Conservation (phyloP, 2,888 invertebrate species). For the Exocentrus adspersus region DNA sequence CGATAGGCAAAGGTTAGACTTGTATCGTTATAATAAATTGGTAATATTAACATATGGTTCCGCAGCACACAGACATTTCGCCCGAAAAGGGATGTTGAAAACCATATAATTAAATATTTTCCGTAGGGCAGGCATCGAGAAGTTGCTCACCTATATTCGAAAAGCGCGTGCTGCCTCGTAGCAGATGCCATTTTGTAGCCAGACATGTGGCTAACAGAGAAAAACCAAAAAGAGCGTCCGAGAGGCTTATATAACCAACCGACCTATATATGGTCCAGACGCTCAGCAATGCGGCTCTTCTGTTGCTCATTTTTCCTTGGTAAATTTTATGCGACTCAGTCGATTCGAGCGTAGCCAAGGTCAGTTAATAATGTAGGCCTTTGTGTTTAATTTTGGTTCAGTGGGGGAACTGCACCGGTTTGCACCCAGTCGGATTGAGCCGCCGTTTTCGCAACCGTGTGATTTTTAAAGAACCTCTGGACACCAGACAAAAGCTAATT, state of each 20-base stretch:
- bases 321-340: slow-evolving; percentile 48
- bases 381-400: slow-evolving; percentile 15
- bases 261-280: slow-evolving; percentile 63
- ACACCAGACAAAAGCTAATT: too few species aligned
- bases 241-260: slow-evolving; percentile 55
- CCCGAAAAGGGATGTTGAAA: slow-evolving; percentile 22
- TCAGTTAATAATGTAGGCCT: slow-evolving; percentile 46
- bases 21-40: slow-evolving; percentile 48
- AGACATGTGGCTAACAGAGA: slow-evolving; percentile 50
- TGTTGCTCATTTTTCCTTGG: slow-evolving; percentile 43
- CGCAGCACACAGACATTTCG: slow-evolving; percentile 2
- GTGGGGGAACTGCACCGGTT: background rate
- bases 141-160: slow-evolving; percentile 27
- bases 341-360: slow-evolving; percentile 50
- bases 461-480: too few species aligned
- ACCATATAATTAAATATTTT: slow-evolving; percentile 33
- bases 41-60: slow-evolving; percentile 46
- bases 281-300: slow-evolving; percentile 58
- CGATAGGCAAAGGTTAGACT: slow-evolving; percentile 43
- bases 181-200: slow-evolving; percentile 60
- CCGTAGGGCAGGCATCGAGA: slow-evolving; percentile 26
- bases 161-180: slow-evolving; percentile 49
- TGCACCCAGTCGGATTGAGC: background rate
- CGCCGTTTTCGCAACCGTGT: background rate
- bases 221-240: slow-evolving; percentile 41